Conservation (phyloP, 2,888 invertebrate genomes). For the Cryptus viduatorius region DNA sequence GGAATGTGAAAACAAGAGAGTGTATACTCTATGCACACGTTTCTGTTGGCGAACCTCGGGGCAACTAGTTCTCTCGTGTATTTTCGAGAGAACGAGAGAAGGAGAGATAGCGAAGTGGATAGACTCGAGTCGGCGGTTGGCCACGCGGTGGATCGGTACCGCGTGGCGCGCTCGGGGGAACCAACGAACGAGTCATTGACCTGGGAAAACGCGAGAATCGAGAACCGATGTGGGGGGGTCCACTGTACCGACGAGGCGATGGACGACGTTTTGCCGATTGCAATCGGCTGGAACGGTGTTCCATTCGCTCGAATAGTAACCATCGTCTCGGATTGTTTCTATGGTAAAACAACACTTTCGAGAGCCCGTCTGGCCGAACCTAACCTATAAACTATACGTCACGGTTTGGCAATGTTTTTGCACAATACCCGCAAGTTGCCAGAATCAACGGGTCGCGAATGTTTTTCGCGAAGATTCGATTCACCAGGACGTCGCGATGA, state of each 20-base stretch:
- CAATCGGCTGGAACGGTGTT: constrained; percentile 53
- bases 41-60: constrained; percentile 55
- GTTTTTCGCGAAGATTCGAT: too few relatives aligned
- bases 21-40: constrained; percentile 12
- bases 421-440: too few relatives aligned
- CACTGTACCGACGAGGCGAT: constrained; percentile 49
- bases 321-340: neutral
- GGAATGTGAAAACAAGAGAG: constrained; percentile 12
- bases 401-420: too few relatives aligned
- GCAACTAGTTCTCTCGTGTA: constrained; percentile 39
- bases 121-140: constrained; percentile 58
- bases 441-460: too few relatives aligned
- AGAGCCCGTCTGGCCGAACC: too few relatives aligned
- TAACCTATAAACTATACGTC: too few relatives aligned
- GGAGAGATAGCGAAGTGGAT: constrained; percentile 4
- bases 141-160: constrained; percentile 71
- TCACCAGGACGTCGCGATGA: too few relatives aligned
- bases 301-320: neutral
- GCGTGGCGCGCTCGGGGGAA: constrained; percentile 68
- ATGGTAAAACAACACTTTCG: neutral
- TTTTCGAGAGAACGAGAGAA: constrained; percentile 50
- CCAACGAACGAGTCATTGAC: constrained; percentile 77
- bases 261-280: constrained; percentile 54
- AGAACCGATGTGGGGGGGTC: constrained; percentile 68
- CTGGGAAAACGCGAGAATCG: constrained; percentile 75